phyloP scores from a whole-genome alignment of 2,113 vertebrate species.

The Aegypius monachus region DNA sequence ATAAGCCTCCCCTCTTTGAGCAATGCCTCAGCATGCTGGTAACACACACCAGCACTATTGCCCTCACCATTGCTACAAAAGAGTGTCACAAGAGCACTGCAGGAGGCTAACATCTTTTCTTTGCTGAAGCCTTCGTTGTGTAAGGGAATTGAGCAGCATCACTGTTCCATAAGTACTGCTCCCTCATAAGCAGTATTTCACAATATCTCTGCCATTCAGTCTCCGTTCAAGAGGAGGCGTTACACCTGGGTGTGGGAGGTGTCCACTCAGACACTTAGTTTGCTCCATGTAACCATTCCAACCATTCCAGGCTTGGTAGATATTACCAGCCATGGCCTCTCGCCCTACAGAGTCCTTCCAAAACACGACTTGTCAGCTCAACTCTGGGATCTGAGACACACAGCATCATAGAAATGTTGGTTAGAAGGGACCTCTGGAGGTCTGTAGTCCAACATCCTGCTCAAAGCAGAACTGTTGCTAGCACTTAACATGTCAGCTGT shows the following conservation, averaged over 20 bases:
- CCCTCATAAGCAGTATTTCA: not conserved
- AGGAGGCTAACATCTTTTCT: not conserved
- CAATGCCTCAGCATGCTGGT: not conserved
- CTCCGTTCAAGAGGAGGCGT: not conserved
- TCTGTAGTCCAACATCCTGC: not conserved
- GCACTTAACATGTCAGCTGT: not conserved
- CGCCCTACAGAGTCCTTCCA: not conserved
- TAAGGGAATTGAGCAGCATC: not conserved
- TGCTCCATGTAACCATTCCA: not conserved
- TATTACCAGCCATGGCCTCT: not conserved
- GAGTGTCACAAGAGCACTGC: not conserved
- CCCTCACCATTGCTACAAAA: not conserved
- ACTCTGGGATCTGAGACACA: not conserved
- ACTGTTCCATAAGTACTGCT: accelerated
- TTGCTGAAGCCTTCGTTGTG: not conserved
- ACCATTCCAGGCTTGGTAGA: not conserved
- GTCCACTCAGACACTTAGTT: not conserved
- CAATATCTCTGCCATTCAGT: not conserved
- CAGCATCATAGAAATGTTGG: not conserved
- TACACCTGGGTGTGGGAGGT: not conserved
- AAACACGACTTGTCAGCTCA: not conserved
- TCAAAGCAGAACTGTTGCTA: not conserved
- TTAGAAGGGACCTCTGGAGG: not conserved
- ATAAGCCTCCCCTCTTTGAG: not conserved
- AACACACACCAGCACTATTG: not conserved